Conservation (phyloP, 1,140 invertebrate species). For the Akabosia matsudoensis region DNA sequence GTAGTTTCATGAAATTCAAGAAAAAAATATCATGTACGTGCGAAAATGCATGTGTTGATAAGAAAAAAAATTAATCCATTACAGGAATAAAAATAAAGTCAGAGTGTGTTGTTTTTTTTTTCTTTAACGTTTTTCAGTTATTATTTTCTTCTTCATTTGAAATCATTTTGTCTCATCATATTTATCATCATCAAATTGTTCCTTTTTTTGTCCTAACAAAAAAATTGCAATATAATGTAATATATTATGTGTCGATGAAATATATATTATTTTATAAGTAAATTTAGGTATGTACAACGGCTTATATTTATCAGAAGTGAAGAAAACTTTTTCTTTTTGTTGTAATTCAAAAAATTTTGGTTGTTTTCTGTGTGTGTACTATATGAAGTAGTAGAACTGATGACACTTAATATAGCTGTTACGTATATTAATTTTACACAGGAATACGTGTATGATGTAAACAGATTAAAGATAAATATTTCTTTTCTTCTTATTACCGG, state of each 20-base stretch:
- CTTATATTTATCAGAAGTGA: too few relatives aligned
- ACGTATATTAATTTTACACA: too few relatives aligned
- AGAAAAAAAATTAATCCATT: background rate
- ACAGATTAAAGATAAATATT: too few relatives aligned
- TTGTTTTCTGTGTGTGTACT: too few relatives aligned
- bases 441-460: too few relatives aligned
- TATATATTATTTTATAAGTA: conserved; percentile 4
- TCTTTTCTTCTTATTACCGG: too few relatives aligned
- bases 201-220: conserved; percentile 24
- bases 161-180: background rate
- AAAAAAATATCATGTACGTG: background rate
- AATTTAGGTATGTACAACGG: background rate
- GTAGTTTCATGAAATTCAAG: background rate
- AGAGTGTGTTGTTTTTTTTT: background rate
- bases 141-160: background rate
- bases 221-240: background rate
- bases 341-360: too few relatives aligned
- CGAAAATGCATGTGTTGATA: background rate
- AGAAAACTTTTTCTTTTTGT: background rate
- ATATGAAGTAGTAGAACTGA: too few relatives aligned
- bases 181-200: background rate
- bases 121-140: conserved; percentile 1
- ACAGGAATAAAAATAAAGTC: too few relatives aligned
- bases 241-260: conserved; percentile 4
- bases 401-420: too few relatives aligned